Evolutionary conservation across 1,140 invertebrate genomes (phyloP), one percentile per base, ranked within the genome.

Genomic region (Teleopsis dalmanni): DNA sequence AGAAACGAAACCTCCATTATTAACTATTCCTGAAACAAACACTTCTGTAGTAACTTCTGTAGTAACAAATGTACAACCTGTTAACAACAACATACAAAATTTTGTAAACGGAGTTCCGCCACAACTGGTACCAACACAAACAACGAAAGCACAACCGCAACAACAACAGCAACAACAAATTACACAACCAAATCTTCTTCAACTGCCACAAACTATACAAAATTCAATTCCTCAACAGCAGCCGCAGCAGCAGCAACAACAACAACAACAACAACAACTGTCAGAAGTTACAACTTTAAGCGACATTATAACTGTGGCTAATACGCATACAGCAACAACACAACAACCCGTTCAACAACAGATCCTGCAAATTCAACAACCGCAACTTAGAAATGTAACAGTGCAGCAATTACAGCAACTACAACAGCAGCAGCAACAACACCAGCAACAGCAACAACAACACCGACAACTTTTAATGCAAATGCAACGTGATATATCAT

Each of bases 361-460:
- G 31, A 63, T 60, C 25, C 54, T 53, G 19, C 63, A 66, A 27
- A 42, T 60, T 43, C 60, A 59, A 9, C 63, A 65, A 48, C 59
- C 56, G n/a, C 63, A 65, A 37, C 57, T 63, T 8, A 58, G 63
- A 6, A 66, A 66, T 41, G 63, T 63, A 4, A 62, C 64, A 7
- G 63, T 66, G 27, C 63, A 66, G 37, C 63, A 66, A 36, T 31
- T 49, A 19, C 47, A 49, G 36, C 47, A 48, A 19, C 27, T 59
- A 2, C 63, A 52, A 43, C 45, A 51, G n/a, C 50, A 52, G 19
- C 50, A 48, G 22, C 50, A 52, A 23, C 50, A 47, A 18, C 46
- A 48, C 8, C 42, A 45, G 31, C 23, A 27, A 31, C 46, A 40
- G 27, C 50, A 47, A 25, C 26, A 34, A 33, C 43, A 57, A 21